Evolutionary conservation across 1,140 invertebrate genomes (phyloP).

Genomic region (Drosophila asahinai): DNA sequence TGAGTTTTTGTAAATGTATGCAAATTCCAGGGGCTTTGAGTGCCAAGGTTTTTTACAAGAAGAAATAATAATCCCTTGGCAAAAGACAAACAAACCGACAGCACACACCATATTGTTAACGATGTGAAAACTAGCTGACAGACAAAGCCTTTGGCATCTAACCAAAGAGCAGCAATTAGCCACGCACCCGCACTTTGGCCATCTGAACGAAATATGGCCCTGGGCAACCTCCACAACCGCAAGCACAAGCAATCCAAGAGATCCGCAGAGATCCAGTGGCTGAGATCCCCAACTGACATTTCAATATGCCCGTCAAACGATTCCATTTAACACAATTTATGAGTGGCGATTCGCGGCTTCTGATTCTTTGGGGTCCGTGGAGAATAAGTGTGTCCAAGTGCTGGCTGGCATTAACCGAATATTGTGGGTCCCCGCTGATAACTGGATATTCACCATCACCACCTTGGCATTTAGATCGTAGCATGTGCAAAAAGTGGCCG

Average conservation of each 20-base stretch:
- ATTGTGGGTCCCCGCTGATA: conserved; percentile 38
- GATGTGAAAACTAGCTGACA: conserved; percentile 68
- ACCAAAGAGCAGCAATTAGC: conserved; percentile 68
- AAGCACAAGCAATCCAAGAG: conserved; percentile 18
- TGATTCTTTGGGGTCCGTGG: conserved; percentile 40
- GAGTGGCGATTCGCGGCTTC: conserved; percentile 43
- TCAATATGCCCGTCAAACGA: conserved; percentile 67
- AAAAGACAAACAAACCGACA: conserved; percentile 51
- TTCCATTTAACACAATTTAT: conserved; percentile 71
- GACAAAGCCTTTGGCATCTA: conserved; percentile 61
- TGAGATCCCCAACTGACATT: conserved; percentile 58
- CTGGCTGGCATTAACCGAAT: conserved; percentile 62
- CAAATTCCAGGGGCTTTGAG: conserved; percentile 72
- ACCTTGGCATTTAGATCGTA: conserved; percentile 76
- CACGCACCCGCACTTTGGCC: conserved; percentile 66
- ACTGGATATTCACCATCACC: conserved; percentile 58
- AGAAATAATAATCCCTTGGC: conserved; percentile 34
- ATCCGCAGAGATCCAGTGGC: conserved; percentile 24
- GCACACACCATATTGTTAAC: conserved; percentile 61
- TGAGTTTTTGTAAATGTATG: conserved; percentile 62
- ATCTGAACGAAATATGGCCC: conserved; percentile 35
- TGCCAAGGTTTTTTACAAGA: conserved; percentile 79
- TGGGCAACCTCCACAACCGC: conserved; percentile 26
- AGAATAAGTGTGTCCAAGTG: conserved; percentile 24
- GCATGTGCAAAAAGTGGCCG: conserved; percentile 66